Evolutionary conservation across 2,888 invertebrate genomes (phyloP).

Genomic region (Caenorhabditis parvicauda): DNA sequence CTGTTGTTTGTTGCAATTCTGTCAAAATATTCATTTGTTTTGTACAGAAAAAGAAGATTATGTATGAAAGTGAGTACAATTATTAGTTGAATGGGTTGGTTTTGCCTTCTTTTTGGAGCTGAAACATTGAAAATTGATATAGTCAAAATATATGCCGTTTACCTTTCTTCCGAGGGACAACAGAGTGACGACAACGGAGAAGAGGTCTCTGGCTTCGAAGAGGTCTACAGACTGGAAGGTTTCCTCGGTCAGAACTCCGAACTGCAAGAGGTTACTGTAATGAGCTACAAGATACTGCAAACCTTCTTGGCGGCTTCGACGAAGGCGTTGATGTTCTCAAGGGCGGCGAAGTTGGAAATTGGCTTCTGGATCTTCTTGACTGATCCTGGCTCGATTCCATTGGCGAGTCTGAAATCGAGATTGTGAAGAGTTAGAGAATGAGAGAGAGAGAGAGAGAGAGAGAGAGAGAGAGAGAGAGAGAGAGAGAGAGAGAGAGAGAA

Average conservation of each 20-base stretch:
- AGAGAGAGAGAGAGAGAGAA: background rate
- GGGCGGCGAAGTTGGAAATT: slow-evolving; percentile 91
- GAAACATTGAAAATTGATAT: too few species aligned
- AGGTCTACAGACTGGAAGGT: slow-evolving; percentile 96
- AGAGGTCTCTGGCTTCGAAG: slow-evolving; percentile 92
- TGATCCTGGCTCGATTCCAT: slow-evolving; percentile 79
- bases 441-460: background rate
- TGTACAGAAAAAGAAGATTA: too few species aligned
- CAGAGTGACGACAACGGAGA: slow-evolving; percentile 72
- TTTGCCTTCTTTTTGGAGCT: too few species aligned
- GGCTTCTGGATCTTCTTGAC: slow-evolving; percentile 89
- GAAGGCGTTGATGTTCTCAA: slow-evolving; percentile 97
- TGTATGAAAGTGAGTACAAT: too few species aligned
- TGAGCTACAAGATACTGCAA: background rate
- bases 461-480: too few species aligned
- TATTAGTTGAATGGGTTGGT: too few species aligned
- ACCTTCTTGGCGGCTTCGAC: slow-evolving; percentile 76
- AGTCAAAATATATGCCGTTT: slow-evolving; percentile 29
- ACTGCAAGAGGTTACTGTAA: background rate
- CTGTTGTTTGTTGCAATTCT: too few species aligned
- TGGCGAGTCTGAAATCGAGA: slow-evolving; percentile 73
- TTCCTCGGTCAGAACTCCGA: slow-evolving; percentile 82
- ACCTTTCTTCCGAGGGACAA: slow-evolving; percentile 55
- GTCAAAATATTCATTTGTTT: too few species aligned
- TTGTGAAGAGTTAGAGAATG: background rate